These are phyloP conservation scores for Hormaphis cornu DNA, from an alignment of 1,140 invertebrate genomes.

Conservation along the genomic window DNA sequence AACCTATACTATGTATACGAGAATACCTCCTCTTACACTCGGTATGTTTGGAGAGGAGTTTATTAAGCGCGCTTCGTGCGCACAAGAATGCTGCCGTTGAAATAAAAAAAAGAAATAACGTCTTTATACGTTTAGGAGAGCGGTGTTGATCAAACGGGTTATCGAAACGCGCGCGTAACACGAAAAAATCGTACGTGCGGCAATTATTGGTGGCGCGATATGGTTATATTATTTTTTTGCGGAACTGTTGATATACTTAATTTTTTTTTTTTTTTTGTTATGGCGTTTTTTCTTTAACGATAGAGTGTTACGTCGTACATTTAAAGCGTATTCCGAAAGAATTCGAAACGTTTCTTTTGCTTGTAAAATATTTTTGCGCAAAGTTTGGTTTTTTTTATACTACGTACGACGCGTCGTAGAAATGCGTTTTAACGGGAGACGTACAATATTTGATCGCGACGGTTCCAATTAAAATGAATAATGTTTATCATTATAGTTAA, in stretches of 20 bases:
- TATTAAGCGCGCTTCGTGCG: not conserved
- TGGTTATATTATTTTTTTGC: not conserved
- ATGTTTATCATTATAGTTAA: not conserved
- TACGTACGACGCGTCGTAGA: too few relatives aligned
- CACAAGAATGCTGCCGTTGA: not conserved
- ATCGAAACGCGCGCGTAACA: constrained; percentile 1
- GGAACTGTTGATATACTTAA: not conserved
- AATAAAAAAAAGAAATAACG: not conserved
- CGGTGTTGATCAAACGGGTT: constrained; percentile 8
- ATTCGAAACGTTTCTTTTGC: not conserved
- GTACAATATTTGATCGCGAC: constrained; percentile 1
- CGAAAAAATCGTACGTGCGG: constrained; percentile 11
- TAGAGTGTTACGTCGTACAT: not conserved
- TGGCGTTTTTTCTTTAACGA: not conserved
- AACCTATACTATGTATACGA: too few relatives aligned
- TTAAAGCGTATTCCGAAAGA: not conserved
- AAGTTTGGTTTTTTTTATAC: too few relatives aligned
- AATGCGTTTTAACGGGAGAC: constrained; percentile 7
- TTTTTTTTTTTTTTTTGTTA: not conserved
- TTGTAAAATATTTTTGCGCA: not conserved
- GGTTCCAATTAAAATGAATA: constrained; percentile 13
- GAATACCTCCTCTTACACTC: too few relatives aligned
- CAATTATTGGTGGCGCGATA: not conserved
- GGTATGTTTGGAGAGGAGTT: too few relatives aligned
- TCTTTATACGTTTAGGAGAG: not conserved